Base-by-base conservation (phyloP, 1,140 invertebrate species). In the Leptonema lineaticorne region DNA sequence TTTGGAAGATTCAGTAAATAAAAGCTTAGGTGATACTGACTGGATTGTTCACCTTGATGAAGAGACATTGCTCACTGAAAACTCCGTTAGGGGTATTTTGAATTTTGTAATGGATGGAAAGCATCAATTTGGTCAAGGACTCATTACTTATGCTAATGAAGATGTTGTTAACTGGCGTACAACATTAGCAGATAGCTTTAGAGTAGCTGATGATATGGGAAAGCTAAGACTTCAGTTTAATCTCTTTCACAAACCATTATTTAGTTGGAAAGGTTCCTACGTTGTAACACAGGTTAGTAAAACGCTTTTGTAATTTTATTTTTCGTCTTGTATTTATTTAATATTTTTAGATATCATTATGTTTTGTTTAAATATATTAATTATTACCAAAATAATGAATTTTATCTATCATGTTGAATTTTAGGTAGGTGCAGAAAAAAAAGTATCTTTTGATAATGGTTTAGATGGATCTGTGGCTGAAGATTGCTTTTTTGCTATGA, bases 11-110 rank as follows among this genome's bases (percentile, higher is more conserved):
- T 89, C 89, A 74, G 89, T 95, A 0, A 73, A 63, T 41, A 97
- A 96, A 79, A 87, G 93, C 71, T 78, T 97, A 11, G 87, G 87
- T 18, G 94, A 97, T 75, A 89, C 87, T 70, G 96, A 98, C 78
- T 99, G 95, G 95, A 93, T 99, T 74, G 95, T 99, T 1, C 97
- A 99, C 83, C 83, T 99, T 16, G 97, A 99, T 78, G 97, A 99
- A 82, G 97, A 99, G 80, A 98, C 97, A 0, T 78, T 99, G 28
- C 81, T 99, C 0, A 98, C 96, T 2, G 93, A 95, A 75, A 95
- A 97, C 78, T 91, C 93, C 20, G 87, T 94, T 58, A 83, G 88
- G 33, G 97, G 97, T 9, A 95, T 99, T 74, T 81, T 99, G 14
- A 99, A 99, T 77, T 99, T 99, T 86, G 93, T 97, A 20, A 82